Percentiles rank a stretch among this genome's conserved stretches.
Conservation (phyloP, 2,113 vertebrate species). For the Nymphicus hollandicus region DNA sequence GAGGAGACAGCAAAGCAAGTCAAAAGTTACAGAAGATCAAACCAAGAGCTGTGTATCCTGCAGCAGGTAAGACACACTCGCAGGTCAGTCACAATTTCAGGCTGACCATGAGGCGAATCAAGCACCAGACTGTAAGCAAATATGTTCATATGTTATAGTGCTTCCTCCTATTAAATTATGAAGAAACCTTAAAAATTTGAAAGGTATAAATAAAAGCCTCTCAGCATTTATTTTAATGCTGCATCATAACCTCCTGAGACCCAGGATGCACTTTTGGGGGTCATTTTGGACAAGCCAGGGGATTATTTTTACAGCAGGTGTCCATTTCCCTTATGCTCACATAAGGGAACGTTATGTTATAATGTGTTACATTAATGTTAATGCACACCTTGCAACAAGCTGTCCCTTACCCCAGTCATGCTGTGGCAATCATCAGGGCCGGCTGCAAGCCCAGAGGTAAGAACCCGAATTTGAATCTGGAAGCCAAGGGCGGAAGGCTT, state of each 20-base stretch:
- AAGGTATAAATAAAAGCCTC: not conserved
- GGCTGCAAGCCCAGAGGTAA: not conserved
- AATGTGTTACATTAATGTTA: not conserved
- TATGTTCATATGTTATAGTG: not conserved
- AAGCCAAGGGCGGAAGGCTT: not conserved
- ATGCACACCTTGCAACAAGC: not conserved
- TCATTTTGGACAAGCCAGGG: not conserved
- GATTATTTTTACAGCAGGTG: accelerated
- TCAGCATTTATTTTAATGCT: not conserved
- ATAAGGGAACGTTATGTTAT: not conserved
- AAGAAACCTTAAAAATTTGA: not conserved
- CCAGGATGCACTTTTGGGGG: not conserved
- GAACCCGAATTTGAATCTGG: not conserved
- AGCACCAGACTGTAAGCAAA: not conserved
- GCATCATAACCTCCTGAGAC: not conserved
- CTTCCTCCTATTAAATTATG: accelerated
- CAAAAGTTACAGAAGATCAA: not conserved
- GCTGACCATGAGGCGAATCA: accelerated
- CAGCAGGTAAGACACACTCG: not conserved
- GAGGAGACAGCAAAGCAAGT: not conserved
- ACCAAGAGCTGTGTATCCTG: not conserved
- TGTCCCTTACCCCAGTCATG: not conserved
- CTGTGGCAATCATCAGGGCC: not conserved
- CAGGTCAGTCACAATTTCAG: not conserved
- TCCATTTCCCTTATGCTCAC: accelerated